Conservation (phyloP, 2,113 vertebrate species). For the Melanocharis versteri region DNA sequence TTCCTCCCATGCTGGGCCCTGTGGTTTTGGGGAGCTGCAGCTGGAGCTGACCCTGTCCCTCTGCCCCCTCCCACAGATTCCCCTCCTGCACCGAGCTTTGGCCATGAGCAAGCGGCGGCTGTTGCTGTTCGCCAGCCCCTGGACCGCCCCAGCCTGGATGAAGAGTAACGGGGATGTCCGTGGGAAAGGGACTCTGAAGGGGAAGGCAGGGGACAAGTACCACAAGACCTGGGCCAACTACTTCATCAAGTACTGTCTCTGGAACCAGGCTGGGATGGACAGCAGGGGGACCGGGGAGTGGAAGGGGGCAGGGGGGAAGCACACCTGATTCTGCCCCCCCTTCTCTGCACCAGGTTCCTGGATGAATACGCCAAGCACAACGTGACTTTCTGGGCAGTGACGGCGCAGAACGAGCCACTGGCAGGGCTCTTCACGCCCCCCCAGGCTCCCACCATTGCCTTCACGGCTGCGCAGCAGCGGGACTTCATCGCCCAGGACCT, state of each 20-base stretch:
- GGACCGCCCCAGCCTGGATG: constrained; percentile 90
- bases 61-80: constrained; percentile 77
- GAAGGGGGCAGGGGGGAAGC: too few species aligned
- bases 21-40: not conserved
- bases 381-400: constrained; percentile 90
- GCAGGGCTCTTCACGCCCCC: constrained; percentile 80
- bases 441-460: constrained; percentile 79
- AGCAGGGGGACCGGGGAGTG: accelerated
- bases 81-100: constrained; percentile 79
- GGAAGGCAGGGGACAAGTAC: constrained; percentile 82
- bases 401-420: constrained; percentile 86
- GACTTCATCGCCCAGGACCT: constrained; percentile 87
- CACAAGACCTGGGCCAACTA: constrained; percentile 91
- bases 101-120: constrained; percentile 74
- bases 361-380: constrained; percentile 85
- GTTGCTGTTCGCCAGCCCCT: constrained; percentile 84
- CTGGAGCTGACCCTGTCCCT: not conserved
- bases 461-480: constrained; percentile 83
- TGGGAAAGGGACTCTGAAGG: constrained; percentile 87
- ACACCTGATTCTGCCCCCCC: accelerated
- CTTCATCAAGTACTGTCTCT: constrained; percentile 75
- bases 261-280: not conserved
- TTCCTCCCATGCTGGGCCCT: accelerated
- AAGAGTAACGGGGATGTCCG: constrained; percentile 81
- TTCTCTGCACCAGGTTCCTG: constrained; percentile 77